Base-by-base conservation (phyloP, 2,113 vertebrate species). In the Carassius gibelio region DNA sequence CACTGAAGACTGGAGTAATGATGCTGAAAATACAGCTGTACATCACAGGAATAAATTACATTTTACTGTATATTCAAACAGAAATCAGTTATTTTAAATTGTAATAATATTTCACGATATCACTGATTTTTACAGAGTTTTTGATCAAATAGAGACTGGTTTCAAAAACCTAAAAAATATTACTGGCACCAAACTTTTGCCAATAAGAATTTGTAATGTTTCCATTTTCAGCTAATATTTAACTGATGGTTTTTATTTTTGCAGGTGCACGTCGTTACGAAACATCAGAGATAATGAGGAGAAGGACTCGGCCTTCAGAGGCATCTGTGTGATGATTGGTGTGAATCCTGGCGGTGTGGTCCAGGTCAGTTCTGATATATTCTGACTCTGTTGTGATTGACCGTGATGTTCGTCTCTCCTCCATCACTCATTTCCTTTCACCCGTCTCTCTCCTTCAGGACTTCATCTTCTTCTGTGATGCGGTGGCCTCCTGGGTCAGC, bases 221-320 rank as follows among this genome's bases (percentile, higher is more conserved):
- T 14, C 10, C 61, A 13, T 64, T 14, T 26, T 64, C 0, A 13
- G 23, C 23, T 62, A 62, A 64, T 64, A 26, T 17, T 52, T 15
- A 15, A 15, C 13, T 45, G 15, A 59, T 59, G 57, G 21, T 59
- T 59, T n/a, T 59, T n/a, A 3, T 75, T 50, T 85, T 30, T 71
- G 55, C 66, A 95, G 97, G 97, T 98, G 97, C 84, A 98, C 97
- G 0, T 99, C 97, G 8, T 93, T 98, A 75, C 93, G 97, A 21
- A 98, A 99, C 90, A 99, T 99, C 91, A 90, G 97, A 48, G 97
- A 99, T 92, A 99, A 99, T 0, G 97, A 98, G 85, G 97, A 99
- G 91, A 99, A 99, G 90, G 97, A 98, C 88, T 98, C 97, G 0
- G 97, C 97, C 36, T 98, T 98, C 92, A 94, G 97, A 0, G 97